Conservation (phyloP, 2,797 vertebrate genomes). For the Sus cebifrons region DNA sequence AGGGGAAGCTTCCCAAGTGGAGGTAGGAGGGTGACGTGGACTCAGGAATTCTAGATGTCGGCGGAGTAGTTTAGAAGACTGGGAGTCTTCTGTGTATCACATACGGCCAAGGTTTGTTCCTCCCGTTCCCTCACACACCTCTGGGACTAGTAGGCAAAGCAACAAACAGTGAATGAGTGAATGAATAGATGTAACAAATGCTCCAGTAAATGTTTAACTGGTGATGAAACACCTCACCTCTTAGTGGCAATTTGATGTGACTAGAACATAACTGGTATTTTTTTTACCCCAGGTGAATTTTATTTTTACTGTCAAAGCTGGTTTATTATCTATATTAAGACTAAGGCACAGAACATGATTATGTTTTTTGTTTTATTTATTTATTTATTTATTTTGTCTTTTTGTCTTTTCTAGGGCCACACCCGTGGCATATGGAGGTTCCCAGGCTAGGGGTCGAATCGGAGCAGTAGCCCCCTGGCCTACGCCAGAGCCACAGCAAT, state of each 20-base stretch:
- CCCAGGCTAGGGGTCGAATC: too few species aligned
- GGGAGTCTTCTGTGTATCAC: not conserved
- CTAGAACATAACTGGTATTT: not conserved
- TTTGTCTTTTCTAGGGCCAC: too few species aligned
- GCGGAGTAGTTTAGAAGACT: not conserved
- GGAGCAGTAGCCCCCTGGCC: too few species aligned
- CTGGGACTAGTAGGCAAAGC: not conserved
- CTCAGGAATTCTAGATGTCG: not conserved
- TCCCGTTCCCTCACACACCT: not conserved
- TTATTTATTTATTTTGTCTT: too few species aligned
- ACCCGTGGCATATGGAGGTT: too few species aligned
- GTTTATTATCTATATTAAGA: not conserved
- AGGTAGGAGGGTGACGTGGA: not conserved
- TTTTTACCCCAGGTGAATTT: constrained; percentile 9
- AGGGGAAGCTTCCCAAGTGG: not conserved
- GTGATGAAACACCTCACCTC: not conserved
- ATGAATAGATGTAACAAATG: not conserved
- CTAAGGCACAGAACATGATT: not conserved
- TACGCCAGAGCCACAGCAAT: too few species aligned
- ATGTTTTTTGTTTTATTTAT: not conserved
- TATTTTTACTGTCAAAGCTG: constrained; percentile 27
- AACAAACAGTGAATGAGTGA: not conserved
- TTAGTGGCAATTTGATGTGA: not conserved
- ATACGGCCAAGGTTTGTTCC: not conserved
- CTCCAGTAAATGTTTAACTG: not conserved